Conservation (phyloP, 2,797 vertebrate genomes). For the Notoglanidium macrostoma region DNA sequence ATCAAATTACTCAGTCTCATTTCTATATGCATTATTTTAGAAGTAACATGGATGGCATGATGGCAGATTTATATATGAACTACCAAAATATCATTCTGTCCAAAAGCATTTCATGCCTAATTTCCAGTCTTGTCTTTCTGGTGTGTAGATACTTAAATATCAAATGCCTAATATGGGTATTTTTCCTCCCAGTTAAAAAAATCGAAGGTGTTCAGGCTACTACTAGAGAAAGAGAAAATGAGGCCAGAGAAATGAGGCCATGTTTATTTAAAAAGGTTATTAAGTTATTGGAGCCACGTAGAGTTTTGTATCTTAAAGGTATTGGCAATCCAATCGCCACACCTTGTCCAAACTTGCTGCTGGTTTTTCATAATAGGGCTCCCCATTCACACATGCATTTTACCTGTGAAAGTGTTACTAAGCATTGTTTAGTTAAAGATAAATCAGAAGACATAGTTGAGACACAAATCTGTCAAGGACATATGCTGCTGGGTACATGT, state of each 20-base stretch:
- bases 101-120: neutral
- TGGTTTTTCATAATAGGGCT: constrained; percentile 66
- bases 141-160: constrained; percentile 24
- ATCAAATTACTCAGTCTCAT: neutral
- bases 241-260: constrained; percentile 59
- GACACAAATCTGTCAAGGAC: neutral
- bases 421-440: neutral
- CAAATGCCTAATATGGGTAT: neutral
- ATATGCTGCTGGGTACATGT: neutral
- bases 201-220: neutral
- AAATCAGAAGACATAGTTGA: neutral
- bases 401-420: neutral
- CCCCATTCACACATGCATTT: constrained; percentile 43
- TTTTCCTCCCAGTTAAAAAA: constrained; percentile 26
- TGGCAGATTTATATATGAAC: constrained; percentile 2
- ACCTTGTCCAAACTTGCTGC: constrained; percentile 69
- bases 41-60: neutral
- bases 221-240: constrained; percentile 57
- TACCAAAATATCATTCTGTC: neutral
- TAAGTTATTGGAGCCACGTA: constrained; percentile 67
- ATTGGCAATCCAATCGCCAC: constrained; percentile 68
- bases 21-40: neutral
- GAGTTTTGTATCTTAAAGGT: constrained; percentile 70
- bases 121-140: neutral
- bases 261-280: constrained; percentile 71